These are phyloP conservation scores for Digitonthophagus gazella DNA, from an alignment of 2,888 invertebrate species.

Conservation along the genomic window DNA sequence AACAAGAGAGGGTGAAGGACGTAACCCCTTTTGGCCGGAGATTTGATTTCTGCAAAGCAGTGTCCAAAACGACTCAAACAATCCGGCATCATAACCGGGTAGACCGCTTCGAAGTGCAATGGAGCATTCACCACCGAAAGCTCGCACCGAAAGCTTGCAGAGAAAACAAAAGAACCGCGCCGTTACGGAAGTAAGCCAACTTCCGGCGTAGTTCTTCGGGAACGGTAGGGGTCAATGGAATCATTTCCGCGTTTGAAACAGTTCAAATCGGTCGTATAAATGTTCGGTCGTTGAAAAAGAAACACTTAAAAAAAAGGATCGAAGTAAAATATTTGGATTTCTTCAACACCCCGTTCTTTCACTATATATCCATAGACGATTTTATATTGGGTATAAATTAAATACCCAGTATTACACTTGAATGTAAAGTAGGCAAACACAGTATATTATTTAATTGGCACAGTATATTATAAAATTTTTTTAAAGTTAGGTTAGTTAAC, in stretches of 20 bases:
- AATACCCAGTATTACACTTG: too few species aligned
- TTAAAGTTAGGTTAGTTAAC: too few species aligned
- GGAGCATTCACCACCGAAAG: slow-evolving; percentile 8
- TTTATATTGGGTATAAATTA: too few species aligned
- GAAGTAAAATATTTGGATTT: background rate
- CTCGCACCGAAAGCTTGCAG: background rate
- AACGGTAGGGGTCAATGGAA: slow-evolving; percentile 1
- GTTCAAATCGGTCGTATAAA: background rate
- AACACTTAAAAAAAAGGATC: background rate
- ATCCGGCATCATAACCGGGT: slow-evolving; percentile 2
- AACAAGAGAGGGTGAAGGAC: slow-evolving; percentile 3
- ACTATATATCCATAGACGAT: too few species aligned
- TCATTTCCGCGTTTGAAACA: slow-evolving; percentile 6
- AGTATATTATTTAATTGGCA: too few species aligned
- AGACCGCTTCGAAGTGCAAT: slow-evolving; percentile 8
- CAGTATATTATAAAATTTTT: too few species aligned
- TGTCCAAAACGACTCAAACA: slow-evolving; percentile 2
- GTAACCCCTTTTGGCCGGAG: too few species aligned
- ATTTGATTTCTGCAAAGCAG: slow-evolving; percentile 9
- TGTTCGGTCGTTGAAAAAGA: background rate
- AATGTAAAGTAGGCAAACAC: too few species aligned
- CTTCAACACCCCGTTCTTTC: background rate
- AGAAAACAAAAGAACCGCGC: background rate
- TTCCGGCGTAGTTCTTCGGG: slow-evolving; percentile 5
- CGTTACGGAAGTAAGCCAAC: slow-evolving; percentile 16